Evolutionary conservation across 2,113 vertebrate genomes (phyloP).

Genomic region (Lophius piscatorius): DNA sequence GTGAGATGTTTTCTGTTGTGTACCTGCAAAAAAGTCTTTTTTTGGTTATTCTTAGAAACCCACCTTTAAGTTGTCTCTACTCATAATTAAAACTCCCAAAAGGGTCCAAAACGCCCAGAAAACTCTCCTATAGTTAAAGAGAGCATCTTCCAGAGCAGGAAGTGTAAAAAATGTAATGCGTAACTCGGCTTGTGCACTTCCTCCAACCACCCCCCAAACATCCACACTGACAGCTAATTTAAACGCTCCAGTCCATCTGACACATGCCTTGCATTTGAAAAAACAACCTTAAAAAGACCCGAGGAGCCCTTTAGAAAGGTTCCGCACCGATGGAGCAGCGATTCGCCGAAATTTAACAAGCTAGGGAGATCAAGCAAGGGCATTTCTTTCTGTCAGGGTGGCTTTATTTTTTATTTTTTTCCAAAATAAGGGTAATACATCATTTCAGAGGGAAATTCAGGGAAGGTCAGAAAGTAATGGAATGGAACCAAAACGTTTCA

Average conservation of each 20-base stretch:
- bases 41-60: too few species aligned
- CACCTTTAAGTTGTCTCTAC: too few species aligned
- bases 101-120: too few species aligned
- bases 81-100: too few species aligned
- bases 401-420: conserved; percentile 1
- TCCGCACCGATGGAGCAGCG: conserved; percentile 30
- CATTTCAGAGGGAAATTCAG: conserved; percentile 29
- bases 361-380: not conserved
- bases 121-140: too few species aligned
- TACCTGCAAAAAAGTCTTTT: too few species aligned
- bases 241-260: conserved; percentile 8
- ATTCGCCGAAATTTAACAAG: conserved; percentile 53
- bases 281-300: conserved; percentile 10
- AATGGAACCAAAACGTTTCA: not conserved
- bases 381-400: conserved; percentile 21
- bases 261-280: not conserved
- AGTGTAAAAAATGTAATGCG: too few species aligned
- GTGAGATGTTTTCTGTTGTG: too few species aligned
- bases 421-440: conserved; percentile 21
- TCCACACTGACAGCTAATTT: not conserved
- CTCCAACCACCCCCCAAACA: too few species aligned
- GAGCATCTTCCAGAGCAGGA: too few species aligned
- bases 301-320: conserved; percentile 15
- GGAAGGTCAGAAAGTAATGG: conserved; percentile 3
- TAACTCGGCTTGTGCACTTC: too few species aligned